Evolutionary conservation across 1,140 invertebrate genomes (phyloP), one percentile per base, ranked within the genome.

Genomic region (Apis mellifera): DNA sequence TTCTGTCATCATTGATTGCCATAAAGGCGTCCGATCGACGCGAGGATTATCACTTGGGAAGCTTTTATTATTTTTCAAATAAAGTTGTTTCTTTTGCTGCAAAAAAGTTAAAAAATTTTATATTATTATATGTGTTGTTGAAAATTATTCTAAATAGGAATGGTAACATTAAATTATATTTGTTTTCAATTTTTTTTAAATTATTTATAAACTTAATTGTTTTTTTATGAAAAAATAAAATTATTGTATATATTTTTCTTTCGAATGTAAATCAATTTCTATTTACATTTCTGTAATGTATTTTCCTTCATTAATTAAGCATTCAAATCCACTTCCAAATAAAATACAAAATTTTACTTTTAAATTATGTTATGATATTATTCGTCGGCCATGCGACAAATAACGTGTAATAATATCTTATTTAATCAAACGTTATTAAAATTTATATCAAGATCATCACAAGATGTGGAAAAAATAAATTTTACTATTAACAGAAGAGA

Each of bases 291-390:
- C 50, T 32, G 19, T 76, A 75, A 68, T 26, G 48, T 12, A 0
- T 9, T 17, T 15, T 23, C 52, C 69, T 55, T 32, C 54, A 50
- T 76, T 76, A 68, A 68, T 81, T 76, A 81, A 0, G 23, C 15
- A 76, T 68, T 23, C 72, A 23, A 2, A 32, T 32, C 11, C 21
- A 50, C 19, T 68, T 17, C 23, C 62, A 2, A 81, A 52, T 7
- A 9, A 54, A 15, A 21, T 26, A 12, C 15, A 17, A 17, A 23
- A 62, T 79, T 79, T 79, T 73, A 65, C n/a, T 52, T 62, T 50
- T 21, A 42, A 42, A 42, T 42, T 7, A 42, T 42, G 32, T 26
- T 55, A 5, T 78, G 60, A 52, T 32, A 42, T 59, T 23, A 70
- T 50, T 50, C 7, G 59, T 26, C 42, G 19, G 48, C 17, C 23